Percentiles rank a stretch among this genome's conserved stretches.
phyloP scores from a whole-genome alignment of 2,888 invertebrate species.

The Harpalus rubripes region DNA sequence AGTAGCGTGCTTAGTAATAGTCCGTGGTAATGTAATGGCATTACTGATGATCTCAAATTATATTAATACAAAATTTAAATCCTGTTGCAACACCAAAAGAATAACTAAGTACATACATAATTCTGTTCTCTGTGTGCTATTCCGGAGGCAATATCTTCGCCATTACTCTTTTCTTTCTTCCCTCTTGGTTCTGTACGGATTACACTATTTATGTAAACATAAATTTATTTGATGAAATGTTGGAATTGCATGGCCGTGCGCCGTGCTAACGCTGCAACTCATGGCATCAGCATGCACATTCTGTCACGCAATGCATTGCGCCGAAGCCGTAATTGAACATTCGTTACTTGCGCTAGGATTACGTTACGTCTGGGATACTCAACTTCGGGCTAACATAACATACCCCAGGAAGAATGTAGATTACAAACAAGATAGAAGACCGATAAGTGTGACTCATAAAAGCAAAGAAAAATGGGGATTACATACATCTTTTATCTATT shows the following conservation, averaged over 20 bases:
- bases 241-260: conserved; percentile 27
- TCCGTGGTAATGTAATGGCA: too few species aligned
- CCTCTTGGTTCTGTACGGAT: conserved; percentile 16
- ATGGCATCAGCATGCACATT: conserved; percentile 45
- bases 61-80: too few species aligned
- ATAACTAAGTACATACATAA: too few species aligned
- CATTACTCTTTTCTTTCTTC: not conserved
- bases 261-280: conserved; percentile 17
- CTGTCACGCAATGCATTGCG: conserved; percentile 49
- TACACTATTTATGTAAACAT: conserved; percentile 57
- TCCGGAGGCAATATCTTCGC: conserved; percentile 9
- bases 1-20: too few species aligned
- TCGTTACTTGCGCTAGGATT: conserved; percentile 28
- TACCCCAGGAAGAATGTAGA: not conserved
- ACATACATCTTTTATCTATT: too few species aligned
- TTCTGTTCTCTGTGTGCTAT: not conserved
- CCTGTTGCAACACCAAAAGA: too few species aligned
- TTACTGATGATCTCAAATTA: too few species aligned
- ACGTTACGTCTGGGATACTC: conserved; percentile 9
- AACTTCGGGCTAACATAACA: not conserved
- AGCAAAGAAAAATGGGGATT: not conserved
- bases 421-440: not conserved
- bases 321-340: conserved; percentile 31
- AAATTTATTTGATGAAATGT: conserved; percentile 54
- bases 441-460: not conserved